These are phyloP conservation scores for Darevskia nairensis DNA, from an alignment of 2,797 vertebrate genomes.

Conservation along the genomic window DNA sequence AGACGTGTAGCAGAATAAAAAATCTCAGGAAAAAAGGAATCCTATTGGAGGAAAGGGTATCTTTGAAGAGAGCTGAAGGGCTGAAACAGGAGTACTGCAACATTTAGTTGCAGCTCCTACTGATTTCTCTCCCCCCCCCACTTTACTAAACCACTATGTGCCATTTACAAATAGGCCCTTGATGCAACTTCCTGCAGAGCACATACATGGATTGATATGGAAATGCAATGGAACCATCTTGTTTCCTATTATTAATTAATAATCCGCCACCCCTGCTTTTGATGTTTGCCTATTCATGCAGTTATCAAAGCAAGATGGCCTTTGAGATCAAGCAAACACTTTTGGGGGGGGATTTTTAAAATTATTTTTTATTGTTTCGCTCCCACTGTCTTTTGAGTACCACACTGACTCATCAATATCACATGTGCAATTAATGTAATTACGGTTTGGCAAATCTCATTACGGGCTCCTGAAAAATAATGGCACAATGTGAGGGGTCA, in stretches of 20 bases:
- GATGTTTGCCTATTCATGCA: neutral
- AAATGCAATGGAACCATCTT: conserved; percentile 46
- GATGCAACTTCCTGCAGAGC: conserved; percentile 4
- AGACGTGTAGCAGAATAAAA: neutral
- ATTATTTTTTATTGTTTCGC: neutral
- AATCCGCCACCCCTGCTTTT: neutral
- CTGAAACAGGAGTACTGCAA: neutral
- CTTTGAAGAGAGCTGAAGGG: neutral
- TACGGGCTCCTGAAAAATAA: neutral
- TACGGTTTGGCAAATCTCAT: conserved; percentile 18
- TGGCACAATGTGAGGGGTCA: neutral
- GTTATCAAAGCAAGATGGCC: neutral
- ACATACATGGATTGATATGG: neutral
- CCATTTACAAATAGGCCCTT: neutral
- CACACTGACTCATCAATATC: accelerated
- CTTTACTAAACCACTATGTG: neutral
- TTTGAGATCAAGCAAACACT: neutral
- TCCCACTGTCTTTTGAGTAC: neutral
- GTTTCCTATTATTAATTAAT: conserved; percentile 20
- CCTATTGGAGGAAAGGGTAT: no score
- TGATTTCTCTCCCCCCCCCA: neutral
- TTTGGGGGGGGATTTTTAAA: neutral
- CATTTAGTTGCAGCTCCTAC: neutral
- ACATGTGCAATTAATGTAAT: neutral
- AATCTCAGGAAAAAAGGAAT: neutral